Evolutionary conservation across 35 echinoderm and acorn worm species (phyloP).

Genomic region (Amphiura filiformis): DNA sequence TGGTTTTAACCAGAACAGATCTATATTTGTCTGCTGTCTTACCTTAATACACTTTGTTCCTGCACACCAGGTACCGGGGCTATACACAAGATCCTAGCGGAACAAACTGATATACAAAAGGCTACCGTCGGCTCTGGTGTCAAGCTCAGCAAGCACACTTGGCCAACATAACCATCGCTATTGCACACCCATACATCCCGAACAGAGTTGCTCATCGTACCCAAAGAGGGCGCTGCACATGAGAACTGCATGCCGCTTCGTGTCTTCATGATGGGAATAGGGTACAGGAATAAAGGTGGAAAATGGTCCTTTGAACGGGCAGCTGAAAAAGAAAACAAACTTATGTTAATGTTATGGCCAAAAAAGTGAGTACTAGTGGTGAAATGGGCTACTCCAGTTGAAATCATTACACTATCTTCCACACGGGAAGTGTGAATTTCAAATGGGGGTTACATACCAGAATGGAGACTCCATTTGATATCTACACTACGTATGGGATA

Average conservation of each 20-base stretch:
- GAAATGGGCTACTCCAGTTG: too few relatives aligned
- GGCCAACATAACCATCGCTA: conserved; percentile 98
- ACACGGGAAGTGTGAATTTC: too few relatives aligned
- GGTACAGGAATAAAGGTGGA: conserved; percentile 87
- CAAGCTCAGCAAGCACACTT: conserved; percentile 78
- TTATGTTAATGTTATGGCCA: neutral
- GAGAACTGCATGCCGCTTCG: conserved; percentile 99
- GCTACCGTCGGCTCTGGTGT: conserved; percentile 91
- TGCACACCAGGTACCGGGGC: conserved; percentile 77
- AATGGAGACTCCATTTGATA: too few relatives aligned
- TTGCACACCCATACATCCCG: conserved; percentile 95
- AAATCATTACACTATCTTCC: too few relatives aligned
- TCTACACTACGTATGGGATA: too few relatives aligned
- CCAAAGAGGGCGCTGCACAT: conserved; percentile 76
- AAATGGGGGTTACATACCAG: too few relatives aligned
- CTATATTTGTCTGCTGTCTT: too few relatives aligned
- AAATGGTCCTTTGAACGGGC: conserved; percentile 85
- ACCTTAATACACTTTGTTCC: conserved; percentile 23
- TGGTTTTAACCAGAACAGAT: too few relatives aligned
- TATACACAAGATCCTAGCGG: conserved; percentile 88
- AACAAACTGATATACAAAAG: conserved; percentile 89
- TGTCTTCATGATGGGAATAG: conserved; percentile 98
- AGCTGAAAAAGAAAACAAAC: conserved; percentile 51
- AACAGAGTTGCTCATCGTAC: conserved; percentile 78
- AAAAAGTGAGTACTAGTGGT: too few relatives aligned